Evolutionary conservation across 2,888 invertebrate genomes (phyloP), one percentile per base, ranked within the genome.

Genomic region (Zelleria hepariella): DNA sequence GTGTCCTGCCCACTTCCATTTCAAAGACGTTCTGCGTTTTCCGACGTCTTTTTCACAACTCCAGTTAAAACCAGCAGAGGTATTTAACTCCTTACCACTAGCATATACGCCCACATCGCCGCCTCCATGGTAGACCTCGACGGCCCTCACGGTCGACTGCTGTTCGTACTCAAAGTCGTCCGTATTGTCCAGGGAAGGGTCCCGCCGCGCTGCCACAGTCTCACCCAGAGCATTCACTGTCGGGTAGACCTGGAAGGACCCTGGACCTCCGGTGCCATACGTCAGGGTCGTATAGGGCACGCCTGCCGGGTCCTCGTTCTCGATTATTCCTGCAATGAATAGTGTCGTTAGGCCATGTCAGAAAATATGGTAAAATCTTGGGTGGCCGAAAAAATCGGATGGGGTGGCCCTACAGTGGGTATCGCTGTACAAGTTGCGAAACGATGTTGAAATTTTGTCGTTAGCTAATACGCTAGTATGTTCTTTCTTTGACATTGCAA

Each of bases 61-160:
- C n/a, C n/a, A n/a, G n/a, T n/a, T n/a, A n/a, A n/a, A n/a, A n/a
- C n/a, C n/a, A n/a, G n/a, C n/a, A n/a, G n/a, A n/a, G n/a, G n/a
- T n/a, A n/a, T n/a, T n/a, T 2, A 32, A 32, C 15, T 15, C 4
- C 61, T 65, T 60, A 86, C 95, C 95, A 79, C 86, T 90, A 27
- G 97, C 96, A 80, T 95, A 96, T 58, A 97, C 91, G 1, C 92
- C 89, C 0, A 97, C 97, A 78, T 98, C 97, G 20, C 95, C 94
- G 0, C 96, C 96, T 0, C 95, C 94, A 66, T 96, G 96, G 42
- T 92, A 90, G 68, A 94, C 95, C 74, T 95, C 95, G 65, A 93
- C 91, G 3, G 92, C 90, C 63, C 91, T 88, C 47, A 95, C 91
- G 0, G 91, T 91, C 0, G 95, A 93, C 64, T 94, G 93, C 72